Conservation (phyloP, 2,113 vertebrate species). For the Sylvicapra grimmia region DNA sequence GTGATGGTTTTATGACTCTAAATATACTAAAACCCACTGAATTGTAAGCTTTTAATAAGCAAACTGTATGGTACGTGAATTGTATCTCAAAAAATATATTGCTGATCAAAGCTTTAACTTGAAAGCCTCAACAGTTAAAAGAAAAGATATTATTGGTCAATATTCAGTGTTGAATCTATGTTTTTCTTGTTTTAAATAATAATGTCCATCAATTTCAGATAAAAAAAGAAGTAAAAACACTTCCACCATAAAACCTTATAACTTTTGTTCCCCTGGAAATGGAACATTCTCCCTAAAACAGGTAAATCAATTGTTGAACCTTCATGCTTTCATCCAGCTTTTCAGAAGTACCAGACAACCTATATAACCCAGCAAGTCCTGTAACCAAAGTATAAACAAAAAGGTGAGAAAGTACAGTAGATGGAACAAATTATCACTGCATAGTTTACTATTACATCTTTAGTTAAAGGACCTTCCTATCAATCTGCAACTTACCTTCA, state of each 20-base stretch:
- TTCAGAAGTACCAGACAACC: neutral
- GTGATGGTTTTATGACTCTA: neutral
- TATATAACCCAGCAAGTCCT: neutral
- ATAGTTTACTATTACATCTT: neutral
- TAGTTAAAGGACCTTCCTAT: neutral
- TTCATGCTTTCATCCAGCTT: constrained; percentile 2
- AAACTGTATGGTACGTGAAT: neutral
- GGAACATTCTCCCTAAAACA: neutral
- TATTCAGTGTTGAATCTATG: neutral
- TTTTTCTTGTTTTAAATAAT: constrained; percentile 9
- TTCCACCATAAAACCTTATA: neutral
- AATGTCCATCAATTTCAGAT: neutral
- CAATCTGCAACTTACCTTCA: constrained; percentile 82
- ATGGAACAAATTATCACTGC: neutral
- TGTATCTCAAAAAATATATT: constrained; percentile 9
- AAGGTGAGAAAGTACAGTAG: neutral
- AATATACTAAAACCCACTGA: neutral
- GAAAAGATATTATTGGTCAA: neutral
- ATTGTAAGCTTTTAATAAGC: neutral
- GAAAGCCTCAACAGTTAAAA: neutral
- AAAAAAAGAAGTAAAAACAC: neutral
- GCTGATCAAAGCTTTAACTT: neutral
- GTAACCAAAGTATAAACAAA: neutral
- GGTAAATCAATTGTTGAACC: neutral
- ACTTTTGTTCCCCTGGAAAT: neutral